A percentile compares a stretch with the other conserved stretches of the same genome.
phyloP scores from a whole-genome alignment of 1,140 invertebrate species.

The Parapsyche elsis region DNA sequence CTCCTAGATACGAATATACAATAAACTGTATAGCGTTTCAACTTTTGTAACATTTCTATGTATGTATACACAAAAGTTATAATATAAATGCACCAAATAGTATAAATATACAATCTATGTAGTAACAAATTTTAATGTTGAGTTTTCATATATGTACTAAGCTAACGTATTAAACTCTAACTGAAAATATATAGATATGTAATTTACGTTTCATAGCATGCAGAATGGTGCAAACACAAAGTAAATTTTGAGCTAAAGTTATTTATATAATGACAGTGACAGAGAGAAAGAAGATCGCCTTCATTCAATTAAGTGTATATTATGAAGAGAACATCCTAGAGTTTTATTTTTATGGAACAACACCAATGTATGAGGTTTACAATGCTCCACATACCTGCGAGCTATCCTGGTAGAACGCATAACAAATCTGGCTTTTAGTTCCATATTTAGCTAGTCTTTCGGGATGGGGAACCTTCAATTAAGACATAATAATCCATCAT shows the following conservation, averaged over 20 bases:
- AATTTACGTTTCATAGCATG: conserved; percentile 39
- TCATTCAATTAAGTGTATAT: not conserved
- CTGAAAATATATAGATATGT: too few species aligned
- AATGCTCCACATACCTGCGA: conserved; percentile 67
- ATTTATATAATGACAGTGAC: not conserved
- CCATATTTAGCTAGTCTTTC: conserved; percentile 69
- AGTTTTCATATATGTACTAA: too few species aligned
- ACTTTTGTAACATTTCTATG: not conserved
- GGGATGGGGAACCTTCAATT: conserved; percentile 69
- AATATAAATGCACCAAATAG: conserved; percentile 13
- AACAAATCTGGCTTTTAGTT: conserved; percentile 63
- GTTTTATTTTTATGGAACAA: conserved; percentile 58
- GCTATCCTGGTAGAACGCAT: conserved; percentile 67
- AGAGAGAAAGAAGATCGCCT: not conserved
- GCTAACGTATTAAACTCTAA: too few species aligned
- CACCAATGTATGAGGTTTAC: conserved; percentile 64
- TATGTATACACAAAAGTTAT: not conserved
- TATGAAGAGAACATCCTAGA: conserved; percentile 3
- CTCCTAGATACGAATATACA: not conserved
- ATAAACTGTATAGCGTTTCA: not conserved
- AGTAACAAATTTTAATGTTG: too few species aligned
- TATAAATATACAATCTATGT: too few species aligned
- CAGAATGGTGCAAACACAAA: conserved; percentile 54
- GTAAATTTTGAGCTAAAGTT: conserved; percentile 32
- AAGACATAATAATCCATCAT: conserved; percentile 64